These are phyloP conservation scores for Sarcophaga bullata DNA, from an alignment of 1,140 invertebrate species.

Conservation along the genomic window DNA sequence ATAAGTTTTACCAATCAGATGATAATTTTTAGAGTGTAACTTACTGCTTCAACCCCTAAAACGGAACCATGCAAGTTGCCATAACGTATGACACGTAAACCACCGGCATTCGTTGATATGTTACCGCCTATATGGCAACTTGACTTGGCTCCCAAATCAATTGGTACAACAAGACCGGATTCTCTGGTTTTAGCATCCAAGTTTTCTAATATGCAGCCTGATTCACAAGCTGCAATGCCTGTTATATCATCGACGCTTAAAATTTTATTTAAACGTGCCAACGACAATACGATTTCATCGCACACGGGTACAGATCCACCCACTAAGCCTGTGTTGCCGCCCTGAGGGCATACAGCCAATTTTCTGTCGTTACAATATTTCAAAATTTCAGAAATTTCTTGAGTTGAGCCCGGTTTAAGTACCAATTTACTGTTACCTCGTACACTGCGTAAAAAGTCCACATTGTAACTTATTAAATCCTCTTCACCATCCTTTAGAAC, in stretches of 20 bases:
- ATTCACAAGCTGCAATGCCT: slow-evolving; percentile 88
- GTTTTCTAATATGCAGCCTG: slow-evolving; percentile 91
- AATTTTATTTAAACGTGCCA: slow-evolving; percentile 88
- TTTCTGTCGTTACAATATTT: slow-evolving; percentile 84
- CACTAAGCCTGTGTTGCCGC: slow-evolving; percentile 86
- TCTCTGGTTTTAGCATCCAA: slow-evolving; percentile 81
- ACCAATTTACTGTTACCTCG: slow-evolving; percentile 81
- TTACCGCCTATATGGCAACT: slow-evolving; percentile 98
- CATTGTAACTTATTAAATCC: slow-evolving; percentile 86
- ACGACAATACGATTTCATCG: slow-evolving; percentile 94
- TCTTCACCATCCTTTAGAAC: slow-evolving; percentile 72
- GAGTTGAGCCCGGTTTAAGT: slow-evolving; percentile 84
- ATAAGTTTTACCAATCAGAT: background rate
- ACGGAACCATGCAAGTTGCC: slow-evolving; percentile 94
- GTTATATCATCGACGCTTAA: slow-evolving; percentile 83
- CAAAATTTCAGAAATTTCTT: slow-evolving; percentile 89
- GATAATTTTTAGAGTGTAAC: background rate
- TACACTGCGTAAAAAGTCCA: slow-evolving; percentile 91
- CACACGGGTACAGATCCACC: slow-evolving; percentile 80
- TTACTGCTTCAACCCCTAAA: slow-evolving; percentile 85
- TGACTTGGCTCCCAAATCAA: slow-evolving; percentile 97
- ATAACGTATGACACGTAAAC: slow-evolving; percentile 91
- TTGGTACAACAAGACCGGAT: slow-evolving; percentile 86
- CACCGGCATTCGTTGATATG: slow-evolving; percentile 96
- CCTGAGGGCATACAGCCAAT: slow-evolving; percentile 94